phyloP scores from a whole-genome alignment of 30 jellyfish, hydroid and myxozoan genomes.

The Pelagia noctiluca region DNA sequence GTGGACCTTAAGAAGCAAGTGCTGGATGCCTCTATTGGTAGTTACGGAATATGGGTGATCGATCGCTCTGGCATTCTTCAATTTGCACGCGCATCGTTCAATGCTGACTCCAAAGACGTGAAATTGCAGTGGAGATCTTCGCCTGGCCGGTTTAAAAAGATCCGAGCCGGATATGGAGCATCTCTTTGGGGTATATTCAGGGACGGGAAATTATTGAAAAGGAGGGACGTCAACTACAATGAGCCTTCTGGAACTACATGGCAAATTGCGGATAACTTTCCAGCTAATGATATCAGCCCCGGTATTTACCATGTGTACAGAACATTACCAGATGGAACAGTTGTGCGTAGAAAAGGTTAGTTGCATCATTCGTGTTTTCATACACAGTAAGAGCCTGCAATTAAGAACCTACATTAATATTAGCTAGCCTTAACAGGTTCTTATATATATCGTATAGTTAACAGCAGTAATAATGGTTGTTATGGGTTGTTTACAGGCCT shows the following conservation, averaged over 20 bases:
- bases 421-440: no score
- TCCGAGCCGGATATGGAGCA: conserved; percentile 91
- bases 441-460: no score
- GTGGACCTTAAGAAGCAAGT: conserved; percentile 24
- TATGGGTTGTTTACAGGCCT: no score
- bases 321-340: conserved; percentile 45
- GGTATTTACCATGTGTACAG: conserved; percentile 42
- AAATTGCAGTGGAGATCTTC: conserved; percentile 45
- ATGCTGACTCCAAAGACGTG: background rate
- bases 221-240: conserved; percentile 51
- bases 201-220: conserved; percentile 54
- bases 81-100: conserved; percentile 20
- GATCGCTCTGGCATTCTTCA: conserved; percentile 48
- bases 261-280: conserved; percentile 31
- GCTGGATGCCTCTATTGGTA: conserved; percentile 57
- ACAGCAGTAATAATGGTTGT: no score
- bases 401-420: no score
- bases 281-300: conserved; percentile 37
- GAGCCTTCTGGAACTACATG: conserved; percentile 76
- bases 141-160: conserved; percentile 25
- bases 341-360: conserved; percentile 33
- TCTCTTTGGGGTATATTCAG: conserved; percentile 83
- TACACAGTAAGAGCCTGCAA: no score
- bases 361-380: no score
- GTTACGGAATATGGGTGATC: conserved; percentile 56